phyloP scores from a whole-genome alignment of 2,888 invertebrate genomes.

The Dynastes grantii region DNA sequence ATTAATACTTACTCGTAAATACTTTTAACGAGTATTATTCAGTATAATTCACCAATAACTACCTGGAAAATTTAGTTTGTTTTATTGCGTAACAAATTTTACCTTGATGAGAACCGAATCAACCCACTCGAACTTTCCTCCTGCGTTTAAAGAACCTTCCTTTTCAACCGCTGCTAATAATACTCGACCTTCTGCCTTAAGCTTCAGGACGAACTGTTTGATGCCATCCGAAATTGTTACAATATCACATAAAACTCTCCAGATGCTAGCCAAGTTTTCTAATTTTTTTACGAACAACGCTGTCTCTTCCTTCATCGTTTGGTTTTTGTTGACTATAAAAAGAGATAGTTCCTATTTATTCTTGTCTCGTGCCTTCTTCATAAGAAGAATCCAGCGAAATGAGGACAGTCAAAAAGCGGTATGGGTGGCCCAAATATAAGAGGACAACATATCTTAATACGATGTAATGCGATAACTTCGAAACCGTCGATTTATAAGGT shows the following conservation, averaged over 20 bases:
- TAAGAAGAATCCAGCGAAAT: slow-evolving; percentile 9
- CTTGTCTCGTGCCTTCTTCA: slow-evolving; percentile 14
- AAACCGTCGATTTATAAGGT: too few species aligned
- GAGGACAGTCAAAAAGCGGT: neutral
- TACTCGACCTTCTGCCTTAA: slow-evolving; percentile 50
- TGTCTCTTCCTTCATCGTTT: slow-evolving; percentile 70
- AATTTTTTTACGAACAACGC: slow-evolving; percentile 70
- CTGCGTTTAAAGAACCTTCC: slow-evolving; percentile 80
- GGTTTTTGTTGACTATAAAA: slow-evolving; percentile 59
- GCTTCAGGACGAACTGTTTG: slow-evolving; percentile 37
- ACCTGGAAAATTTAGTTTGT: neutral
- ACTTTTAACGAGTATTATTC: neutral
- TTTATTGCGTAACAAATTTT: slow-evolving; percentile 33
- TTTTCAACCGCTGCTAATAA: slow-evolving; percentile 69
- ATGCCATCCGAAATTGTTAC: slow-evolving; percentile 64
- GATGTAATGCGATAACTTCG: too few species aligned
- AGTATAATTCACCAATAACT: neutral
- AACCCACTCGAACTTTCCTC: slow-evolving; percentile 96
- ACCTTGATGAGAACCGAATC: slow-evolving; percentile 90
- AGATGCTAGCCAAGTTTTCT: slow-evolving; percentile 64
- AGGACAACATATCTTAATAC: neutral
- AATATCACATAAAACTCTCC: slow-evolving; percentile 54
- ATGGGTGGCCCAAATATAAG: neutral
- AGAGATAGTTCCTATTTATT: slow-evolving; percentile 41
- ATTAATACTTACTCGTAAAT: too few species aligned